Conservation (phyloP, 2,113 vertebrate species). For the Larimichthys crocea region DNA sequence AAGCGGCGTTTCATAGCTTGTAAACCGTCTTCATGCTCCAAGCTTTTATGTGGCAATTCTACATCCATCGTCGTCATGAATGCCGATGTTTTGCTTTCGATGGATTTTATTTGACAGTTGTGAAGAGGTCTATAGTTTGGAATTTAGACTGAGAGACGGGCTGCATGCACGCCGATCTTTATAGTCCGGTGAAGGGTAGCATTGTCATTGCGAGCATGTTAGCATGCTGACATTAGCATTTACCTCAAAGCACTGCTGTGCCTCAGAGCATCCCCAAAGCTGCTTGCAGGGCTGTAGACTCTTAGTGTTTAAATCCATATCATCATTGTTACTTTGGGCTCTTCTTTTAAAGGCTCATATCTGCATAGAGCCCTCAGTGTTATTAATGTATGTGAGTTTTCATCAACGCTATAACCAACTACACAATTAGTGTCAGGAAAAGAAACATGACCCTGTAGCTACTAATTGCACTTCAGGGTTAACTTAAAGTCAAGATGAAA, state of each 20-base stretch:
- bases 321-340: not conserved
- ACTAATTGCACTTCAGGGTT: not conserved
- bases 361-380: too few species aligned
- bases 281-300: not conserved
- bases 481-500: not conserved
- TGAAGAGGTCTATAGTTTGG: not conserved
- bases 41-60: not conserved
- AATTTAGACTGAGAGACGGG: not conserved
- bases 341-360: not conserved
- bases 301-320: not conserved
- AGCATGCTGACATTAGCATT: not conserved
- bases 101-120: not conserved
- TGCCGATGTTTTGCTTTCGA: not conserved
- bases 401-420: not conserved
- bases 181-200: not conserved
- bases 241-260: too few species aligned
- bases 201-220: not conserved
- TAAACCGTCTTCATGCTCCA: not conserved
- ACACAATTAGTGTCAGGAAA: not conserved
- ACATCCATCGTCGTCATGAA: not conserved
- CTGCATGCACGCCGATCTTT: not conserved
- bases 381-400: not conserved
- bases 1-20: not conserved
- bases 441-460: not conserved
- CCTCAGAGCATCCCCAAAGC: too few species aligned